Percentiles rank a stretch among this genome's conserved stretches.
phyloP scores from a whole-genome alignment of 2,113 vertebrate species.

The Eira barbara region DNA sequence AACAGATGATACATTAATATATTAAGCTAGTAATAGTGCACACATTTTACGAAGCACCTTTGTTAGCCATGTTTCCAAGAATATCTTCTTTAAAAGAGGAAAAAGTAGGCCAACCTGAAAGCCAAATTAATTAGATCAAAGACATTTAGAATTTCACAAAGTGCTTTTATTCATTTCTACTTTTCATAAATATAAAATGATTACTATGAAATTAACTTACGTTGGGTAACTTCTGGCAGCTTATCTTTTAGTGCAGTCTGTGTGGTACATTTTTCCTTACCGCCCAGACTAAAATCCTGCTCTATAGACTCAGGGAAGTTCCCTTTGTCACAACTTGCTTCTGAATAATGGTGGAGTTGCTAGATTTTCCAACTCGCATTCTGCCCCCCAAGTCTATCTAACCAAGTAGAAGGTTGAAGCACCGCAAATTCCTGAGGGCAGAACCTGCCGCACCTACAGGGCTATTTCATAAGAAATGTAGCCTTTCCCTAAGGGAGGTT shows the following conservation, averaged over 20 bases:
- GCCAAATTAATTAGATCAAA: background rate
- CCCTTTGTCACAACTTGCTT: background rate
- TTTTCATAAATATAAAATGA: conserved; percentile 7
- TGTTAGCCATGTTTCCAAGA: background rate
- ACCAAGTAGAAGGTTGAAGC: background rate
- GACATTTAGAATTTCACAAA: background rate
- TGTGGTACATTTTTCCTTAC: background rate
- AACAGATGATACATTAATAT: background rate
- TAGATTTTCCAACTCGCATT: background rate
- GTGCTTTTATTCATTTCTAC: background rate
- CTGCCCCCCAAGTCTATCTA: background rate
- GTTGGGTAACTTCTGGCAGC: background rate
- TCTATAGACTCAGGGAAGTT: background rate
- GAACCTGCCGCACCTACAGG: background rate
- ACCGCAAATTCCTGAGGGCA: background rate
- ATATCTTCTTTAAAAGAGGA: background rate
- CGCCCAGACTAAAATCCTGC: background rate
- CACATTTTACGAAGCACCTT: background rate
- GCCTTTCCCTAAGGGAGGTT: background rate
- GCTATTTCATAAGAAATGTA: background rate
- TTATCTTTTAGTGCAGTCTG: background rate
- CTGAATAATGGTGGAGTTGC: background rate
- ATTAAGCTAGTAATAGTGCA: background rate
- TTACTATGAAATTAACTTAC: background rate
- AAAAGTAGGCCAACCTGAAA: background rate